Percentiles rank a stretch among this genome's conserved stretches.
These are phyloP conservation scores for Mycteria americana DNA, from an alignment of 2,797 vertebrate species.

Conservation along the genomic window DNA sequence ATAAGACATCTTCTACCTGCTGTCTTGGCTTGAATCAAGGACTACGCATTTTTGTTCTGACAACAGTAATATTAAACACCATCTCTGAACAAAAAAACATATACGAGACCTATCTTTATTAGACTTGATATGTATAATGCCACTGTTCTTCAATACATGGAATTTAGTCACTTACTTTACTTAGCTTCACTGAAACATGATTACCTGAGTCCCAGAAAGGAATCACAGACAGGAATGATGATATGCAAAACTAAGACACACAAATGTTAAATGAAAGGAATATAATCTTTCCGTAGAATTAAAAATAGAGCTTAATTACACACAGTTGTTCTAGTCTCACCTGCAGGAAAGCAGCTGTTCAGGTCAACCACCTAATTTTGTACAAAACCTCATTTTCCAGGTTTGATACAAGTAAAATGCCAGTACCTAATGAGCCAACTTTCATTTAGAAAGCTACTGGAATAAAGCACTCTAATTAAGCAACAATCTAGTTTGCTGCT, in stretches of 20 bases:
- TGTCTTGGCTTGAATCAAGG: background rate
- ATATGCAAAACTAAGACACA: background rate
- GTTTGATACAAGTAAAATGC: slow-evolving; percentile 13
- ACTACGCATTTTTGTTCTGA: background rate
- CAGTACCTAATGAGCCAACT: background rate
- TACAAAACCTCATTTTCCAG: background rate
- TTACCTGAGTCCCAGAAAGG: background rate
- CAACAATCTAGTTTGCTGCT: background rate
- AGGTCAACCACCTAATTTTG: background rate
- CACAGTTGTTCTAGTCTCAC: background rate
- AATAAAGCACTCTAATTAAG: slow-evolving; percentile 14
- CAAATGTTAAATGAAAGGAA: background rate
- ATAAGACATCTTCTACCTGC: background rate
- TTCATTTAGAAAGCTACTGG: background rate
- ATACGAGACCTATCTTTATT: background rate
- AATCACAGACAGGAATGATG: background rate
- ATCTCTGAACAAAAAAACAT: background rate
- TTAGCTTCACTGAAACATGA: background rate
- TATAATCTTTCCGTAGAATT: background rate
- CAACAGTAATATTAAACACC: background rate
- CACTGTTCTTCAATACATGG: background rate
- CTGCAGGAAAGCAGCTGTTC: background rate
- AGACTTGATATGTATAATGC: background rate
- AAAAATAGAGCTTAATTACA: slow-evolving; percentile 24
- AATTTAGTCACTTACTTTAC: background rate